Evolutionary conservation across 2,113 vertebrate genomes (phyloP), one percentile per base, ranked within the genome.

Genomic region (Zosterops hypoxanthus): DNA sequence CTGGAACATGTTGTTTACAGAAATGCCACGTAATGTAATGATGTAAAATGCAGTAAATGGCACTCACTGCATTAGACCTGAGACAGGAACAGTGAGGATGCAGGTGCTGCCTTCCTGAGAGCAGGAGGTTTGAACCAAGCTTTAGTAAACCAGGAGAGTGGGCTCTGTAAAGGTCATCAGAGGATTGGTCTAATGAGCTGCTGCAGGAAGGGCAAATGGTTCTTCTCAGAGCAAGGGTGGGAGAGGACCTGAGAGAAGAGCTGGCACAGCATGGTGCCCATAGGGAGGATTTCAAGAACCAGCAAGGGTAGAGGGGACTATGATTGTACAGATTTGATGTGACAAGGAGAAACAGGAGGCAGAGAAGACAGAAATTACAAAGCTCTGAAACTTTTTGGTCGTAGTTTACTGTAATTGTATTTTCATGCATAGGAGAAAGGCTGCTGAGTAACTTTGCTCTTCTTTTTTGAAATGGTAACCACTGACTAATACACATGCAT

Each of bases 1-100:
- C 63, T 68, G 71, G 85, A 88, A 93, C 66, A 25, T 59, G 59
- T 34, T 90, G 87, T 93, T 95, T 93, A 81, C 92, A 80, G 90
- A 66, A 88, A 77, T 44, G 23, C 1, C 81, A 24, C 1, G 0
- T 82, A 82, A 72, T 28, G 10, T 42, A 34, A 14, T 1, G 3
- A n/a, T 24, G 69, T 52, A 18, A 39, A 73, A 39, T 25, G 66
- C 4, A 12, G 75, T 50, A 36, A 90, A 34, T 41, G 68, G 31
- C 0, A 3, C 75, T 36, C 70, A 50, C 80, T 75, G 69, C 84
- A 11, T 1, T 7, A 24, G 41, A 21, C 7, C 0, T 1, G 73
- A 56, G 47, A 9, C 5, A 24, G 55, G 52, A 86, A 9, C n/a
- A 10, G 36, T 0, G 2, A 29, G 42, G 71, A 16, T 20, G 25